Conservation (phyloP, 2,797 vertebrate genomes). For the Anabas testudineus region DNA sequence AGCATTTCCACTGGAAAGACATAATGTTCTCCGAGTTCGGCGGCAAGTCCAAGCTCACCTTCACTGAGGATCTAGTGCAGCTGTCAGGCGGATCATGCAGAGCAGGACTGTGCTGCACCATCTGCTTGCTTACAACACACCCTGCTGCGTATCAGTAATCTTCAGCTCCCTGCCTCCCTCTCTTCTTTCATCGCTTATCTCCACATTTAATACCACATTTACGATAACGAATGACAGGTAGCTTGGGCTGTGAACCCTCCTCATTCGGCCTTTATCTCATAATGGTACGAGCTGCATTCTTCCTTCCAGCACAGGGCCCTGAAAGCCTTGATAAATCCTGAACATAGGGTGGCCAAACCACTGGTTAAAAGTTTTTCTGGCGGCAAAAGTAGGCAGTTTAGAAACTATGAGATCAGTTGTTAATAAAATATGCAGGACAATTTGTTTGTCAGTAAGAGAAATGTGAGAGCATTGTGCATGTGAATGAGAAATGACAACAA, state of each 20-base stretch:
- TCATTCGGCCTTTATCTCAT: slow-evolving; percentile 73
- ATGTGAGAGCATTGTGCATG: slow-evolving; percentile 16
- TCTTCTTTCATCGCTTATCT: slow-evolving; percentile 82
- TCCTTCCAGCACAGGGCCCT: slow-evolving; percentile 48
- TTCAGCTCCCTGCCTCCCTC: slow-evolving; percentile 73
- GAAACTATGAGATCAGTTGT: slow-evolving; percentile 39
- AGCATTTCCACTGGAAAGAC: slow-evolving; percentile 68
- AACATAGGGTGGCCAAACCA: slow-evolving; percentile 61
- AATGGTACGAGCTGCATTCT: slow-evolving; percentile 78
- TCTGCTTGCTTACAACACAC: slow-evolving; percentile 76
- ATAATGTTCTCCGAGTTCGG: slow-evolving; percentile 59
- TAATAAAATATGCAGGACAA: slow-evolving; percentile 32
- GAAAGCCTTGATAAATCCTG: slow-evolving; percentile 63
- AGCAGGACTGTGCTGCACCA: slow-evolving; percentile 59
- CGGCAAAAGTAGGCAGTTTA: slow-evolving; percentile 38
- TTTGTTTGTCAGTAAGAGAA: slow-evolving; percentile 18
- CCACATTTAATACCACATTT: slow-evolving; percentile 80
- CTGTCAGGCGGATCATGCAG: slow-evolving; percentile 73
- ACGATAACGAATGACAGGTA: slow-evolving; percentile 83
- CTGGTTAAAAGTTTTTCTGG: slow-evolving; percentile 66
- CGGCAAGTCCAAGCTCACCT: slow-evolving; percentile 68
- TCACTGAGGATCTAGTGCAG: slow-evolving; percentile 71
- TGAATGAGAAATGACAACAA: slow-evolving; percentile 11
- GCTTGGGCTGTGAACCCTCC: slow-evolving; percentile 63
- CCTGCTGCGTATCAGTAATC: slow-evolving; percentile 69